A percentile compares a stretch with the other conserved stretches of the same genome.
Evolutionary conservation across 2,113 vertebrate genomes (phyloP).

Genomic region (Lophochroa leadbeateri): DNA sequence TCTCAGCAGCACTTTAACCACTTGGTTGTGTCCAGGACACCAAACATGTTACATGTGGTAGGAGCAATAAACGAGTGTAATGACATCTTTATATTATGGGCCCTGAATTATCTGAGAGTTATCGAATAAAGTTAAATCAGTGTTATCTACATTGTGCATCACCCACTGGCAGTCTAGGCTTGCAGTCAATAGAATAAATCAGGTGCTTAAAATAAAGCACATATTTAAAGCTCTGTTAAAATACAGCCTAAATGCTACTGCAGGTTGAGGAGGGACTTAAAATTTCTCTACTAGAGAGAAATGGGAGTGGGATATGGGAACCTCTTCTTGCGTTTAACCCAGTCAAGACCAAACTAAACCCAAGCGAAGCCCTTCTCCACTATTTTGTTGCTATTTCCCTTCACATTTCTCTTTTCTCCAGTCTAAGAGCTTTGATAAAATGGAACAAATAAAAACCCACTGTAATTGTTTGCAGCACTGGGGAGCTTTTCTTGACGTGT

Average conservation of each 20-base stretch:
- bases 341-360: neutral
- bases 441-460: neutral
- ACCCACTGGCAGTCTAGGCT: neutral
- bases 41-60: neutral
- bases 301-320: neutral
- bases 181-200: neutral
- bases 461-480: constrained; percentile 54
- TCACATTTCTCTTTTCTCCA: neutral
- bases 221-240: neutral
- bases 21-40: neutral
- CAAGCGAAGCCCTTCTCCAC: neutral
- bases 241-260: neutral
- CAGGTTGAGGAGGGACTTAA: neutral
- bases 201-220: neutral
- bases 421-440: neutral
- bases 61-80: neutral
- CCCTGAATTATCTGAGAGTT: neutral
- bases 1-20: neutral
- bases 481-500: constrained; percentile 19
- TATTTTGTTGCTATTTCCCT: neutral
- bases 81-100: neutral
- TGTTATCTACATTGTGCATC: neutral
- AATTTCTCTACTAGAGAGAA: neutral
- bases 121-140: neutral
- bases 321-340: neutral